Percentiles rank a stretch among this genome's conserved stretches.
Evolutionary conservation across 2,113 vertebrate genomes (phyloP).

Genomic region (Rousettus leschenaultii): DNA sequence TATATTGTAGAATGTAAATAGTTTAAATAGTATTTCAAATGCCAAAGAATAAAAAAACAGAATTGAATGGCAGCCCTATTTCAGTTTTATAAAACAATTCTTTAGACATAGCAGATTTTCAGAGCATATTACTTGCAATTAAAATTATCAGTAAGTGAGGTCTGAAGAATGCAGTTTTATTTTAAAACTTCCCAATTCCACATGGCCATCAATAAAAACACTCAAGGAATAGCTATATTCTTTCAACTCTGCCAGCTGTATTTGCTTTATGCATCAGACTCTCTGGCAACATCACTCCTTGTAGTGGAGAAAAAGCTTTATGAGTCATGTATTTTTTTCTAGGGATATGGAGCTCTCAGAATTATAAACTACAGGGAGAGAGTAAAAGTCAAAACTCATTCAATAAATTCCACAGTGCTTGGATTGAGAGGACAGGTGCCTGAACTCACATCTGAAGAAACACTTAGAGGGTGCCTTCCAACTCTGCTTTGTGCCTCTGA

Average conservation of each 20-base stretch:
- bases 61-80: not conserved
- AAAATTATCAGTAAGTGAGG: not conserved
- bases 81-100: not conserved
- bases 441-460: not conserved
- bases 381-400: conserved; percentile 28
- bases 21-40: conserved; percentile 5
- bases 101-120: not conserved
- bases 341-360: not conserved
- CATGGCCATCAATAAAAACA: not conserved
- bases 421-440: not conserved
- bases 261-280: not conserved
- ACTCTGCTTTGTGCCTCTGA: not conserved
- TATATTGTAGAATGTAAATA: not conserved
- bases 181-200: not conserved
- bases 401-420: not conserved
- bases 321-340: not conserved
- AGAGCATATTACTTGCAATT: not conserved
- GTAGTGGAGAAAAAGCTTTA: not conserved
- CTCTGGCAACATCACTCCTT: not conserved
- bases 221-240: not conserved
- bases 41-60: not conserved
- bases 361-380: conserved; percentile 27
- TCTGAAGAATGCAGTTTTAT: not conserved
- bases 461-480: not conserved
- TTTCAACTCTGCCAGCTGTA: not conserved